Percentiles rank a stretch among this genome's conserved stretches.
Evolutionary conservation across 30 jellyfish, hydroid and myxozoan species (phyloP).

Genomic region (Nemopilema nomurai): DNA sequence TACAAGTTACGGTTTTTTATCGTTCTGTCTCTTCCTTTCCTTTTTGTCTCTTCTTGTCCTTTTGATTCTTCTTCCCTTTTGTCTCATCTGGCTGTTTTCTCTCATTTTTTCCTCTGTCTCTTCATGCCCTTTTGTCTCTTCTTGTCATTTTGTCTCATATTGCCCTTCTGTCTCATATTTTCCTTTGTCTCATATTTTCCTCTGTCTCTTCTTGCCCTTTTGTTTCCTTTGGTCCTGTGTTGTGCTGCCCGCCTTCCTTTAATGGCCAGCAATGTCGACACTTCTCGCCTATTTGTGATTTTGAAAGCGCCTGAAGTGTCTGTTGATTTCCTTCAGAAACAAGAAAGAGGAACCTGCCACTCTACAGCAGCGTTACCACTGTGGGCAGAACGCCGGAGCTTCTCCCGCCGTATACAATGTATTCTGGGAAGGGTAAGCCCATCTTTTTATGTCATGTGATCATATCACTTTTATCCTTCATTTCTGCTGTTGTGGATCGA

Average conservation of each 20-base stretch:
- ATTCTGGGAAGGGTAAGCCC: slow-evolving; percentile 44
- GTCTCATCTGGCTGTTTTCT: no score
- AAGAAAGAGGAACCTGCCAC: slow-evolving; percentile 68
- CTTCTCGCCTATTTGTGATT: not conserved
- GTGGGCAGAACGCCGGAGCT: slow-evolving; percentile 82
- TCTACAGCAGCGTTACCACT: slow-evolving; percentile 50
- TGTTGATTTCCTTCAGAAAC: slow-evolving; percentile 44
- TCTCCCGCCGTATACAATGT: slow-evolving; percentile 74
- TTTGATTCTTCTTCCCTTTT: not conserved
- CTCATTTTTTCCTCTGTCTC: no score
- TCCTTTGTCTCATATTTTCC: not conserved
- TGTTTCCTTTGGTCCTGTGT: not conserved
- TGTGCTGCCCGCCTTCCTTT: not conserved
- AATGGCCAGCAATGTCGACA: not conserved
- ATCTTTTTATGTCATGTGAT: not conserved
- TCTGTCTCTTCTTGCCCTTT: no score
- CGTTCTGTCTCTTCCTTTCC: not conserved
- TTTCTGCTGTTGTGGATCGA: no score
- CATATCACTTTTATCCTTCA: not conserved
- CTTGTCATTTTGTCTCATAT: not conserved
- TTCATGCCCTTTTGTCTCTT: not conserved
- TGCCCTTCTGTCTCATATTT: no score
- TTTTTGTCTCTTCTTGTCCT: not conserved
- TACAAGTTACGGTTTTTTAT: not conserved
- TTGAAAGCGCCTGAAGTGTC: not conserved